These are phyloP conservation scores for Zapus hudsonius DNA, from an alignment of 2,113 vertebrate genomes.

Conservation along the genomic window DNA sequence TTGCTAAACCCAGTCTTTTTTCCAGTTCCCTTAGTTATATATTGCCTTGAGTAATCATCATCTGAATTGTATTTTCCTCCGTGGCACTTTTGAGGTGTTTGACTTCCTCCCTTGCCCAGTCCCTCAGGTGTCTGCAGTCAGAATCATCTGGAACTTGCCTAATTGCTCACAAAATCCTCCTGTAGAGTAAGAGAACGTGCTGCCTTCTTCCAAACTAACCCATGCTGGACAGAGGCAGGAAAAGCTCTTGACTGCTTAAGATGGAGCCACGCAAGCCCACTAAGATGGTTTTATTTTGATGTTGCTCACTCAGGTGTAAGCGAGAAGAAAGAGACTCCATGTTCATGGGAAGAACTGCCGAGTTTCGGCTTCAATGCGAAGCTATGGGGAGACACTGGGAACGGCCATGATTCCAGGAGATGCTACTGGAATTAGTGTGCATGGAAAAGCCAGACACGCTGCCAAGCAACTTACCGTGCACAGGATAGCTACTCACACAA, in stretches of 20 bases:
- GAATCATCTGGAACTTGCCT: slow-evolving; percentile 87
- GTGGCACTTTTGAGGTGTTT: slow-evolving; percentile 90
- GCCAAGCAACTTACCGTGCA: too few relatives aligned
- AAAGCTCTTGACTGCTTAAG: too few relatives aligned
- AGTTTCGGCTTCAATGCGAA: background rate
- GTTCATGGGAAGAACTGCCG: background rate
- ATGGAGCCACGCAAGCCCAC: too few relatives aligned
- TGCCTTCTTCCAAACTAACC: too few relatives aligned
- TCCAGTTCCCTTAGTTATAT: too few relatives aligned
- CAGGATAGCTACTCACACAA: background rate
- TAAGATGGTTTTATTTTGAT: too few relatives aligned
- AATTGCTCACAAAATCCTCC: slow-evolving; percentile 89
- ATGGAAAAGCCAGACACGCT: background rate
- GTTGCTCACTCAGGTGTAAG: background rate
- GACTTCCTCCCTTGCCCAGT: slow-evolving; percentile 96
- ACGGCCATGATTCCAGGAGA: background rate
- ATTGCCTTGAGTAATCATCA: too few relatives aligned
- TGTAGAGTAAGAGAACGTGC: slow-evolving; percentile 91
- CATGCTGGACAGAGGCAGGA: too few relatives aligned
- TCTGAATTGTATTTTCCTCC: slow-evolving; percentile 92
- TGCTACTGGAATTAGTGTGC: too few relatives aligned
- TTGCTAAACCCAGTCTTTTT: too few relatives aligned
- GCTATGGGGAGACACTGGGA: background rate
- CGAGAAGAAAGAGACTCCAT: background rate
- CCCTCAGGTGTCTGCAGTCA: slow-evolving; percentile 89